Evolutionary conservation across 2,113 vertebrate species (phyloP).

Genomic region (Shinisaurus crocodilurus): DNA sequence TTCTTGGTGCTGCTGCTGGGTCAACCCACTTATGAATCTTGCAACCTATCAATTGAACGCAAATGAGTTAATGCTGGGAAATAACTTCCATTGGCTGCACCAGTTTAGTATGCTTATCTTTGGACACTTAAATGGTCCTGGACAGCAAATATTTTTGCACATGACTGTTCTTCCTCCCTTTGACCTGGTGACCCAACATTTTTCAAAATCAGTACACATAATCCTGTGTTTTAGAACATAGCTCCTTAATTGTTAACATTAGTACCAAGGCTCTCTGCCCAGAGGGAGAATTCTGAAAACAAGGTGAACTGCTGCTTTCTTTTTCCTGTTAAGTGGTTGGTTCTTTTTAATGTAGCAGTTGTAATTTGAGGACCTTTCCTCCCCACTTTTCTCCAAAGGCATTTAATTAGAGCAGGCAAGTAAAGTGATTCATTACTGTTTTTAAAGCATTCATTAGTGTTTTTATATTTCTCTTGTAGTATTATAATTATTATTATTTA

Average conservation of each 20-base stretch:
- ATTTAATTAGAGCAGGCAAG: slow-evolving; percentile 8
- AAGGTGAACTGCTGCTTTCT: background rate
- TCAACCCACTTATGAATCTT: background rate
- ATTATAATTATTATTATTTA: background rate
- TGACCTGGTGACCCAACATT: slow-evolving; percentile 17
- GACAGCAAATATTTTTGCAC: background rate
- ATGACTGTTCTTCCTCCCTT: background rate
- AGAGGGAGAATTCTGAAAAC: background rate
- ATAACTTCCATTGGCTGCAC: background rate
- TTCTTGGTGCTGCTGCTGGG: background rate
- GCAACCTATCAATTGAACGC: background rate
- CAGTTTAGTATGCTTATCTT: background rate
- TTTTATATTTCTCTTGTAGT: background rate
- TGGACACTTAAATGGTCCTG: slow-evolving; percentile 6
- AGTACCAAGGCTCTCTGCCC: background rate
- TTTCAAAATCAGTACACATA: rapidly evolving
- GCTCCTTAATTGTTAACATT: background rate
- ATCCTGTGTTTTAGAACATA: slow-evolving; percentile 8
- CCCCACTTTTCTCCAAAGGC: background rate
- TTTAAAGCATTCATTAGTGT: background rate
- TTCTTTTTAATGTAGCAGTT: slow-evolving; percentile 25
- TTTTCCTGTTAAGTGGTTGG: background rate
- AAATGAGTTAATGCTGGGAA: background rate
- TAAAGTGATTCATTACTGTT: slow-evolving; percentile 22
- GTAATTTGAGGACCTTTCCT: slow-evolving; percentile 23